These are phyloP conservation scores for Mohoua ochrocephala DNA, from an alignment of 2,113 vertebrate species.

Conservation along the genomic window DNA sequence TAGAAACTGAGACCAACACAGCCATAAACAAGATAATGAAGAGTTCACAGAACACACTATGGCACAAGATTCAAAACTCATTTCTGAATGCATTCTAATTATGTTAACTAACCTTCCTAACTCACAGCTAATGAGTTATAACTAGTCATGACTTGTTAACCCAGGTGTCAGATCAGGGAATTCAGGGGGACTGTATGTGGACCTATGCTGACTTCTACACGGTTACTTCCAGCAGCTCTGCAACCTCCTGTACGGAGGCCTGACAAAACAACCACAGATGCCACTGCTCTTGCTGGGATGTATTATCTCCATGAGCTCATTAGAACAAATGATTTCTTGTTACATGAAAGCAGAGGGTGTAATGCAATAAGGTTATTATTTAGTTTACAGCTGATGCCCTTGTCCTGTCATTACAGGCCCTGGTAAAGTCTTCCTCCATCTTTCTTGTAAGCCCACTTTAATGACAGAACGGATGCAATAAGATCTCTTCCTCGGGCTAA, in stretches of 20 bases:
- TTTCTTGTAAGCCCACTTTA: neutral
- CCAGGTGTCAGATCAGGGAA: neutral
- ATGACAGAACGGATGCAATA: neutral
- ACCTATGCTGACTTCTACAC: neutral
- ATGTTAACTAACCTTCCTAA: neutral
- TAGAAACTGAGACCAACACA: neutral
- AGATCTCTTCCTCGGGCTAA: neutral
- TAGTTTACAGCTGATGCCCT: neutral
- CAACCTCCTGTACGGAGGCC: neutral
- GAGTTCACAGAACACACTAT: neutral
- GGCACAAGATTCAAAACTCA: neutral
- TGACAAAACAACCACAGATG: neutral
- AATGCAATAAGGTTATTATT: neutral
- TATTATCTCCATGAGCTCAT: neutral
- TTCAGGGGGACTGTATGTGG: neutral
- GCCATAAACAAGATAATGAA: neutral
- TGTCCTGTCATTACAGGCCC: neutral
- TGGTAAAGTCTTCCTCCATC: neutral
- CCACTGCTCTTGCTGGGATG: accelerated
- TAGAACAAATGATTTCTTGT: neutral
- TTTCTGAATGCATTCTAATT: neutral
- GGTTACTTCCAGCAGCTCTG: neutral
- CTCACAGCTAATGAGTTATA: neutral
- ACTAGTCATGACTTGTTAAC: neutral
- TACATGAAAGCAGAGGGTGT: neutral